Base-by-base conservation (phyloP, 2,797 vertebrate species). In the Thaleichthys pacificus region DNA sequence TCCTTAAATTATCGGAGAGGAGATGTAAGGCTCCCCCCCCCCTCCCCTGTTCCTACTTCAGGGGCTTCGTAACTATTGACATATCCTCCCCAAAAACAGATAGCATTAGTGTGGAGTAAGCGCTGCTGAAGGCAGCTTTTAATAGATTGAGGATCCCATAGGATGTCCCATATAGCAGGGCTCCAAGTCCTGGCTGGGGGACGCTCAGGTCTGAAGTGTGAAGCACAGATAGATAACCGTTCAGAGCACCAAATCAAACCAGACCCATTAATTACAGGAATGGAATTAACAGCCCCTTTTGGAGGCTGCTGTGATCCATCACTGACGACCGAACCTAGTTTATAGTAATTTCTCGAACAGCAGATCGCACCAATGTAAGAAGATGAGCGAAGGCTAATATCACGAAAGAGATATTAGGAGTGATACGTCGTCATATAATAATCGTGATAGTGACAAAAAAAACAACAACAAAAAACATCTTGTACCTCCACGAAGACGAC, bases 1-100 rank as follows among this genome's bases (percentile, higher is more conserved):
- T 83, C 87, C 38, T 91, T 88, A 88, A 88, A 92, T 92, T 92
- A 94, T 91, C 86, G 85, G 80, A 84, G 66, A 83, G 85, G 79
- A 91, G 88, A 91, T 85, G 90, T 89, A 88, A 89, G 89, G 80
- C 84, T 82, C 76, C 76, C 89, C 88, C 76, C 89, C 88, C 71
- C 70, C 68, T 68, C 21, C 65, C 68, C 67, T 38, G 65, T 8
- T 14, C 62, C 61, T 79, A 85, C 89, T 90, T 91, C 86, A 84
- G 82, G 89, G 83, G 82, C 86, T 87, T 87, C 77, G 79, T 92
- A 93, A 92, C 89, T 91, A 93, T 92, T 87, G 91, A 91, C 89
- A 89, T 89, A 83, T 86, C 38, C 77, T 77, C 88, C 86, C 80
- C 80, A 82, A 80, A 85, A 88, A 84, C 86, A 87, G 86, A 92